Evolutionary conservation across 1,140 invertebrate genomes (phyloP), one percentile per base, ranked within the genome.

Genomic region (Hormaphis cornu): DNA sequence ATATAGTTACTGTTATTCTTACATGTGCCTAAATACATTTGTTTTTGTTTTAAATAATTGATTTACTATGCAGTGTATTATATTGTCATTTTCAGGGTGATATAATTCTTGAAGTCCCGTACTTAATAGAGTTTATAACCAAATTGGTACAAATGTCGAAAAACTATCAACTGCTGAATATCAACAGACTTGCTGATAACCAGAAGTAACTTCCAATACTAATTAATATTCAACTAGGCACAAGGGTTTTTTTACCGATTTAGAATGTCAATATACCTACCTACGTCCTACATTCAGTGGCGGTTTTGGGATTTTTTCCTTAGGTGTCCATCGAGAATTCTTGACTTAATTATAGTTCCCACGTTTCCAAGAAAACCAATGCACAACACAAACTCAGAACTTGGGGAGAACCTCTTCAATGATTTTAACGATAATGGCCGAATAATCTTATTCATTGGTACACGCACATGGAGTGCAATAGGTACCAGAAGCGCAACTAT

Each of bases 81-180:
- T 44, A 16, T 37, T 37, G 40, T 40, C 22, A 1, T 46, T 63
- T 50, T 0, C 44, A 66, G 61, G 61, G 61, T n/a, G 61, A 66
- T 50, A 14, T 66, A 22, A 66, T 66, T 48, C 44, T 66, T n/a
- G 61, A 66, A 24, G 44, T 66, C 0, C 61, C 61, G 16, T 50
- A 50, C 24, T n/a, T 66, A 24, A 66, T 66, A 22, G 61, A 66
- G 35, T 66, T 66, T 24, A 30, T 66, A 9, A 66, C 61, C 5
- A 46, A 66, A 35, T 50, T 66, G 9, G 33, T 66, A 2, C 33
- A 48, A 3, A 35, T 50, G 3, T 66, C 61, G 12, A 48, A 48
- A 35, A 50, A 66, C 8, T 20, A 18, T 66, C 14, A 44, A 3
- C 5, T 66, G 18, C 24, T 66, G 22, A 66, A 66, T 50, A 66